Conservation (phyloP, 2,888 invertebrate species). For the Drosophila fulvimacula region DNA sequence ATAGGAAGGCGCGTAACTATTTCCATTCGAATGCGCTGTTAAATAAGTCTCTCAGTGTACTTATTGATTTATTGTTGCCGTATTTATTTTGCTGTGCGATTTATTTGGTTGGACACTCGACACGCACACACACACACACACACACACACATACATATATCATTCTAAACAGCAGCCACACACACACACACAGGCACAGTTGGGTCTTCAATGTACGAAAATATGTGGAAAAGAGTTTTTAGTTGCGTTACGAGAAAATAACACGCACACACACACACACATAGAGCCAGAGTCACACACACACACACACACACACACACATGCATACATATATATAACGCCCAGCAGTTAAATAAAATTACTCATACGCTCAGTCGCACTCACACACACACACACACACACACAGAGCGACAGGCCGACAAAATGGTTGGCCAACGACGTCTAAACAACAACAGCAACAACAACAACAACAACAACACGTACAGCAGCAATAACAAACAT, state of each 20-base stretch:
- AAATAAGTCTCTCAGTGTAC: constrained; percentile 52
- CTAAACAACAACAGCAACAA: constrained; percentile 72
- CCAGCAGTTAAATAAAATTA: constrained; percentile 70
- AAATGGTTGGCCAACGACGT: constrained; percentile 79
- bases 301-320: constrained; percentile 12
- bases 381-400: constrained; percentile 38
- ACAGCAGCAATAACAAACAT: constrained; percentile 75
- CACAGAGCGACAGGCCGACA: constrained; percentile 67
- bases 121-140: constrained; percentile 21
- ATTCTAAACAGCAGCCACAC: constrained; percentile 61
- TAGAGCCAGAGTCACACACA: too few species aligned
- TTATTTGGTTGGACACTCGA: constrained; percentile 62
- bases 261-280: constrained; percentile 35
- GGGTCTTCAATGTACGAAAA: constrained; percentile 57
- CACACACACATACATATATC: constrained; percentile 7
- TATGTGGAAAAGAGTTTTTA: constrained; percentile 68
- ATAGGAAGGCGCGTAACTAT: not conserved
- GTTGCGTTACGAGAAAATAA: constrained; percentile 71
- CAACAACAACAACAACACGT: constrained; percentile 50
- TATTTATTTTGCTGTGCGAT: constrained; percentile 66
- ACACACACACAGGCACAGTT: constrained; percentile 28
- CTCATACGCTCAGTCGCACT: constrained; percentile 70
- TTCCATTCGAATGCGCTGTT: constrained; percentile 28
- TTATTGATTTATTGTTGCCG: constrained; percentile 75
- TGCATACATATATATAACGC: constrained; percentile 19